Base-by-base conservation (phyloP, 2,113 vertebrate genomes). In the Charadrius vociferus region DNA sequence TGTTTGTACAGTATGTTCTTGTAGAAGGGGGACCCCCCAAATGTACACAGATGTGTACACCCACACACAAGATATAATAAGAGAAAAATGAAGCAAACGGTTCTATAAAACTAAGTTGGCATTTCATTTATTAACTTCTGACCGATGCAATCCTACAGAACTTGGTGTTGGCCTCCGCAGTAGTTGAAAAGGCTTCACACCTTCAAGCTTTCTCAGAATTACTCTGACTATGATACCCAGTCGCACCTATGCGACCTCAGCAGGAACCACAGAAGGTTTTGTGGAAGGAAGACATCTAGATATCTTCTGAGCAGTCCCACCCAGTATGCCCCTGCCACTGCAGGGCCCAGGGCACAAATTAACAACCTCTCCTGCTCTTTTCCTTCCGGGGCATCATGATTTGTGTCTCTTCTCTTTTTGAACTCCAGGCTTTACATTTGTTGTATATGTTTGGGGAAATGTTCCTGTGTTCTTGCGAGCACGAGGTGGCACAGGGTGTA, bases 181-280 rank as follows among this genome's bases (percentile, higher is more conserved):
- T 32, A 29, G n/a, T 30, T 72, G 52, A 79, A 95, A 94, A 58
- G 39, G 36, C 36, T 92, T 94, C 70, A 62, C 36, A 41, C 14
- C 63, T 75, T 53, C 37, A 43, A 47, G 43, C 45, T 86, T 73
- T 58, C 79, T 77, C 61, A 80, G 75, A 90, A 88, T 73, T 49
- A 50, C 41, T 81, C 49, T 2, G 1, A 17, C 43, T 37, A 16
- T 56, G 61, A 65, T 5, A 78, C 53, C 3, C 36, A 53, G 82
- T 27, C 0, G 0, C 56, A 82, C 49, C 47, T 52, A 34, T 4
- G 20, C 0, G 0, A 45, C 45, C 53, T 65, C 77, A 74, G 63
- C 34, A 86, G 65, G 65, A 83, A 59, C 34, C 3, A 1, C 55
- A 67, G 66, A 43, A 61, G 52, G 36, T 85, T 89, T 89, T 68